Evolutionary conservation across 2,888 invertebrate genomes (phyloP), one percentile per base, ranked within the genome.

Genomic region (Xestia ashworthii): DNA sequence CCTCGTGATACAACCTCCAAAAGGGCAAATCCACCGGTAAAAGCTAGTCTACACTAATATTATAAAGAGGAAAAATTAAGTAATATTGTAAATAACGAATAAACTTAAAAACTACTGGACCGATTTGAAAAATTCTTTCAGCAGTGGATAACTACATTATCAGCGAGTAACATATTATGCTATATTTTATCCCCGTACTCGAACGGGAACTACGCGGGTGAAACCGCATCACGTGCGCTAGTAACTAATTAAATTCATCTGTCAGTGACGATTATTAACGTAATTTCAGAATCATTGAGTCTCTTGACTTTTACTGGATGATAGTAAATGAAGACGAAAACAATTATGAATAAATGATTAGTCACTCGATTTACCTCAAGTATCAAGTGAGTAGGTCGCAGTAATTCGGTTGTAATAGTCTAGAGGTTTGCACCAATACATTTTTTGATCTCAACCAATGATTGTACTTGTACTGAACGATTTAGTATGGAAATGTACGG

Each of bases 351-450:
- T 46, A 71, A 46, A 70, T 22, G n/a, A 53, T 72, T 53, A 48
- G 53, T 41, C 55, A 58, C 12, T 65, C 8, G 46, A 60, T 66
- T 50, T 0, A 0, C 9, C 6, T 44, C 81, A 92, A 93, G 91
- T 93, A 93, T 92, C 94, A 94, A 95, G 71, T 65, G 6, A 32
- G n/a, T 65, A 12, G 25, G 88, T 88, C 92, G 88, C 79, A 32
- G 84, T 94, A 91, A 69, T 86, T 77, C 55, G 76, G 85, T 86
- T 86, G 93, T 93, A 95, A 94, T 94, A 94, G 93, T 91, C 90
- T 74, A 90, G 92, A 92, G 93, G 92, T 94, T 93, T 94, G 94
- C 94, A 91, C 94, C 95, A 94, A 95, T 95, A 95, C 93, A 94
- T 95, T 95, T 95, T 95, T 95, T 95, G 95, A 95, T 95, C 94